Base-by-base conservation (phyloP, 1,140 invertebrate genomes). In the Eupristina koningsbergeri region DNA sequence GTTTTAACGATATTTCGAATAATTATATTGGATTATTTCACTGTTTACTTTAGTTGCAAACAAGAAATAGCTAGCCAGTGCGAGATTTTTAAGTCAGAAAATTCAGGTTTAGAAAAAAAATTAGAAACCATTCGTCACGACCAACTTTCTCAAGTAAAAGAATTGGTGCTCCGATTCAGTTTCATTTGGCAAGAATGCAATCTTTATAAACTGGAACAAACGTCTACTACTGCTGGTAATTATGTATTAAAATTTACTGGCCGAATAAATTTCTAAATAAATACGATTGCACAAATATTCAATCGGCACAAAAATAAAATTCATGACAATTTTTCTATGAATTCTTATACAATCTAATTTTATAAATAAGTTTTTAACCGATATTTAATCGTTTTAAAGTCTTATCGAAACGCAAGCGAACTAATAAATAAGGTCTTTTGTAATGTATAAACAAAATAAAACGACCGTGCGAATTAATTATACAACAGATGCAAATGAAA, bases 171-270 rank as follows among this genome's bases (percentile, higher is more conserved):
- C 3, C 26, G 50, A 1, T 13, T 61, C 17, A 58, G 67, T 17
- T 39, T 53, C 13, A 7, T 81, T 3, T 73, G 31, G 31, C 79
- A 58, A 7, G 79, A 81, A 45, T 73, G 19, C 22, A 47, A 73
- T 31, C 7, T 47, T 9, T 50, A 58, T n/a, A 19, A n/a, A 45
- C 5, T 45, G 9, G 22, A 53, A 19, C 64, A 53, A 15, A 53
- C 19, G 17, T 9, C 50, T 3, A 17, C 15, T 19, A 17, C 11
- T 53, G 50, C 11, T 53, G 3, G 9, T 19, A 9, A 53, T n/a
- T n/a, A n/a, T n/a, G n/a, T n/a, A n/a, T n/a, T n/a, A n/a, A n/a
- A n/a, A n/a, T n/a, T n/a, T n/a, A n/a, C n/a, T n/a, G n/a, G n/a
- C n/a, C n/a, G 17, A 26, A 58, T 58, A 26, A 5, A 58, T 58